Evolutionary conservation across 2,113 vertebrate species (phyloP).

Genomic region (Cervus canadensis): DNA sequence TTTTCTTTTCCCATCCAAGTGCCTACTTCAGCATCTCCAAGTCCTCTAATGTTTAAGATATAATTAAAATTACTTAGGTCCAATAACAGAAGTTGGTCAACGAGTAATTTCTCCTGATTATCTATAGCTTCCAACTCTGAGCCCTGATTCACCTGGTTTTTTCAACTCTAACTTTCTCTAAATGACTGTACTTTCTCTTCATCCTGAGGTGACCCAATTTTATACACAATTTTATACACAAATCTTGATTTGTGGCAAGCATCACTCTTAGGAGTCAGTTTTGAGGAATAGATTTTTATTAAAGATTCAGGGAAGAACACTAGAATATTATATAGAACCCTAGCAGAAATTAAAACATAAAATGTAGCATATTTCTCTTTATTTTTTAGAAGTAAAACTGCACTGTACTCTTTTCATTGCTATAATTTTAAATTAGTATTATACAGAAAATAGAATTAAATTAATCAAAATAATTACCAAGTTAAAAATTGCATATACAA

Average conservation of each 20-base stretch:
- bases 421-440: too few species aligned
- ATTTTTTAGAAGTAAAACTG: background rate
- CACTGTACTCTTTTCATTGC: too few species aligned
- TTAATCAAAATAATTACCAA: too few species aligned
- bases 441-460: too few species aligned
- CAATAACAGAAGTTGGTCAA: background rate
- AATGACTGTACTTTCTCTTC: background rate
- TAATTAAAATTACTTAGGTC: background rate
- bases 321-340: background rate
- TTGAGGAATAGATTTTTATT: background rate
- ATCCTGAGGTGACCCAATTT: background rate
- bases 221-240: background rate
- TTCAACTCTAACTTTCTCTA: background rate
- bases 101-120: background rate
- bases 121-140: background rate
- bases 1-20: background rate
- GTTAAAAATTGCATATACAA: too few species aligned
- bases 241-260: background rate
- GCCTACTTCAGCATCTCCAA: background rate
- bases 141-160: background rate
- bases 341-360: background rate
- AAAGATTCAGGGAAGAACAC: background rate
- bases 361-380: background rate
- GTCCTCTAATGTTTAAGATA: background rate
- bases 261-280: background rate